Conservation (phyloP, 2,888 invertebrate genomes). For the Allygus modestus region DNA sequence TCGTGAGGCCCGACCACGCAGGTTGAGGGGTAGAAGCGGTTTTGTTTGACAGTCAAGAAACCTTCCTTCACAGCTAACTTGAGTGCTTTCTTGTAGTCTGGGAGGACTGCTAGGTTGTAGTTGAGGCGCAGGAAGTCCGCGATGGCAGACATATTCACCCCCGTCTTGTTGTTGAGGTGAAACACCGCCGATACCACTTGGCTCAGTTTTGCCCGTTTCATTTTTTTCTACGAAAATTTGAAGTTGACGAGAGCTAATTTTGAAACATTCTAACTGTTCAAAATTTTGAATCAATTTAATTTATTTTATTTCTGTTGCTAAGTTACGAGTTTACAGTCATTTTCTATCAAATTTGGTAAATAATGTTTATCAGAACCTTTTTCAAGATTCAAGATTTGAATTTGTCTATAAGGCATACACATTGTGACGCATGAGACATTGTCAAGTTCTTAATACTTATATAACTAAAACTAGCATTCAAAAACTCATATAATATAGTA, state of each 20-base stretch:
- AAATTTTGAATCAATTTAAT: background rate
- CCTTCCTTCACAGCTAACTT: background rate
- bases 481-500: no score
- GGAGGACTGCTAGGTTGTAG: background rate
- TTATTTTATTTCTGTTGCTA: background rate
- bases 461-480: no score
- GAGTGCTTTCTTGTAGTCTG: background rate
- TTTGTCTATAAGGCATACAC: no score
- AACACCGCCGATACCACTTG: constrained; percentile 15
- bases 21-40: background rate
- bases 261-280: background rate
- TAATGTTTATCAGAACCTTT: background rate
- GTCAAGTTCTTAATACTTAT: no score
- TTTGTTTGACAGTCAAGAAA: background rate
- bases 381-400: no score
- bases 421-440: no score
- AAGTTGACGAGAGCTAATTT: background rate
- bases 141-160: background rate
- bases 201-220: constrained; percentile 13
- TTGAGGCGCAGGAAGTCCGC: background rate
- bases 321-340: background rate
- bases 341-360: background rate
- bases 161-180: background rate
- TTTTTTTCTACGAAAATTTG: background rate
- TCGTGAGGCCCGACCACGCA: background rate